These are phyloP conservation scores for Heteropelma amictum DNA, from an alignment of 2,888 invertebrate genomes.

Conservation along the genomic window DNA sequence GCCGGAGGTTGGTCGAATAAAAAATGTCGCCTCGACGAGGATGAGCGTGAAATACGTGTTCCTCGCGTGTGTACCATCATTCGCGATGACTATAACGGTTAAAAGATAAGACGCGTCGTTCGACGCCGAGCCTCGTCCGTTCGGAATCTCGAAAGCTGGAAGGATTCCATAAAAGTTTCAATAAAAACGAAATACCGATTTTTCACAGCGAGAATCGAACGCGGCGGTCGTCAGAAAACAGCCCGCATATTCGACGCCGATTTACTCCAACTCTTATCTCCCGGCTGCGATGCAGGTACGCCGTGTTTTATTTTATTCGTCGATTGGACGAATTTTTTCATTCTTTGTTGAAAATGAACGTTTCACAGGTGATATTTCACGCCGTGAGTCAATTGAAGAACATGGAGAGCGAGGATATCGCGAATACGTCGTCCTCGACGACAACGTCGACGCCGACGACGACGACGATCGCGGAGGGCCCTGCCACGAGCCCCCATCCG, in stretches of 20 bases:
- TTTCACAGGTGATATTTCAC: constrained; percentile 71
- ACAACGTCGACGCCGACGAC: too few relatives aligned
- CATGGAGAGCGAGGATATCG: constrained; percentile 62
- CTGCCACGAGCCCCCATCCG: constrained; percentile 63
- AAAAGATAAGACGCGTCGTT: too few relatives aligned
- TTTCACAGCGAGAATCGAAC: constrained; percentile 57
- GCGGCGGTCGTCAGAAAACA: constrained; percentile 65
- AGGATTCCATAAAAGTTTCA: neutral
- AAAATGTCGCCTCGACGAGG: too few relatives aligned
- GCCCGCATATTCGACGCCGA: constrained; percentile 74
- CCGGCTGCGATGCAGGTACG: constrained; percentile 84
- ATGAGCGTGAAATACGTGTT: too few relatives aligned
- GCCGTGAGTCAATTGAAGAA: constrained; percentile 70
- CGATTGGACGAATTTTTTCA: neutral
- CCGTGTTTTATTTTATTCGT: neutral
- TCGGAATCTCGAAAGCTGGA: too few relatives aligned
- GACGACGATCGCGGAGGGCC: constrained; percentile 30
- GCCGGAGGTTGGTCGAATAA: too few relatives aligned
- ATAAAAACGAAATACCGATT: neutral
- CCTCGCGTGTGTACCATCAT: too few relatives aligned
- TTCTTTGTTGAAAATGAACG: neutral
- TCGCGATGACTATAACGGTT: too few relatives aligned
- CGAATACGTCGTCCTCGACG: constrained; percentile 6
- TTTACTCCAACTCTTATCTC: constrained; percentile 82
- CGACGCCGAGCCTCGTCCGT: too few relatives aligned